phyloP scores from a whole-genome alignment of 2,113 vertebrate genomes.

The Lates calcarifer region DNA sequence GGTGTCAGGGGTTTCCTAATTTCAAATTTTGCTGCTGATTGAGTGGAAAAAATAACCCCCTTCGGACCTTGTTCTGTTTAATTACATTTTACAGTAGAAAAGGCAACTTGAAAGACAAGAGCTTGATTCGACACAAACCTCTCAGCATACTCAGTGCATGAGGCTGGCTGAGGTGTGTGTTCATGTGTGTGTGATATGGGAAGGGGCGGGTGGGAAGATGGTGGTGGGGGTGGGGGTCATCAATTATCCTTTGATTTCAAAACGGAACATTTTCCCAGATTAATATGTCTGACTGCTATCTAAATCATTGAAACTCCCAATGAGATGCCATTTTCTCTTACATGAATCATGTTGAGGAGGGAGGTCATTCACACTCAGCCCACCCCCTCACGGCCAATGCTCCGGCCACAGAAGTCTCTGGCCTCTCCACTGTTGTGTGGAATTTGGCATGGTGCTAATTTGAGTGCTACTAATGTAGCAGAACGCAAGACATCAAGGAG shows the following conservation, averaged over 20 bases:
- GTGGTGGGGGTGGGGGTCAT: conserved; percentile 59
- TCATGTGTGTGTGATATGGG: conserved; percentile 1
- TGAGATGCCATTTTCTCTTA: conserved; percentile 74
- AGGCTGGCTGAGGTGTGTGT: conserved; percentile 42
- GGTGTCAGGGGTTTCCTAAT: conserved; percentile 80
- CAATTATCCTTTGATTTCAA: conserved; percentile 83
- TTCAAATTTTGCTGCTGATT: conserved; percentile 85
- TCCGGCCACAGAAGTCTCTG: conserved; percentile 58
- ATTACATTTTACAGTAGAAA: conserved; percentile 84
- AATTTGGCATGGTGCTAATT: conserved; percentile 76
- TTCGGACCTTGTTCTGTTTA: conserved; percentile 84
- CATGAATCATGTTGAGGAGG: conserved; percentile 63
- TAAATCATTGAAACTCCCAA: conserved; percentile 72
- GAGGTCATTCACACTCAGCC: conserved; percentile 52
- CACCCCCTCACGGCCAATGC: not conserved
- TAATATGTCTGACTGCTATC: conserved; percentile 77
- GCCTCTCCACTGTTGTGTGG: conserved; percentile 71
- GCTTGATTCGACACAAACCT: conserved; percentile 74
- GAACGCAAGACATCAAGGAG: conserved; percentile 49
- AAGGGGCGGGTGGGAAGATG: not conserved
- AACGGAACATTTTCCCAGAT: conserved; percentile 79
- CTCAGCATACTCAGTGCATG: conserved; percentile 38
- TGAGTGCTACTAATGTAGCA: conserved; percentile 63
- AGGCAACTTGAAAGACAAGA: conserved; percentile 82
- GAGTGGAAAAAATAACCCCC: conserved; percentile 78